Evolutionary conservation across 64 coral and sea anemone genomes (phyloP), one percentile per base, ranked within the genome.

Genomic region (Astreopora myriophthalma): DNA sequence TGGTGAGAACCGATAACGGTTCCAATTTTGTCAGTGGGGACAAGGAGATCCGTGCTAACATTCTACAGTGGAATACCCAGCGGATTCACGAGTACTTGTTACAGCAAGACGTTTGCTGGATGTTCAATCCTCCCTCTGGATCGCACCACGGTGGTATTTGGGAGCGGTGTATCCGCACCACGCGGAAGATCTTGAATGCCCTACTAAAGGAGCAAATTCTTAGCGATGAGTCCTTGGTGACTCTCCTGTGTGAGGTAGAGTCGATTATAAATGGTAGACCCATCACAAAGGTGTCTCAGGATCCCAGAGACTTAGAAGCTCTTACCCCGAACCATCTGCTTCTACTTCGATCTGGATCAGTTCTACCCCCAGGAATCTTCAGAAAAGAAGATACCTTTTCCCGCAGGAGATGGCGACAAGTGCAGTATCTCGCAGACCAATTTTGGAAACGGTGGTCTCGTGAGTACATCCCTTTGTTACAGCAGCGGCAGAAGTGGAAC

Each of bases 261-360:
- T 3, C 66, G 7, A 16, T 69, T 17, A 32, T 69, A 4, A 84
- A 84, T 36, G 40, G 60, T 3, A 4, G 82, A 33, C 82, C 82
- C 10, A 36, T 85, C 3, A 85, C 57, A 2, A 67, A n/a, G n/a
- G 39, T 64, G 3, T 85, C 82, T 3, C 55, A 85, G 16, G 82
- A 85, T 17, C 81, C 82, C 26, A 19, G 63, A 8, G 60, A 69
- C 37, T 27, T 31, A 62, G 1, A 44, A 16, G 52, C 81, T 9
- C 61, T 85, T 0, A 85, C 52, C 1, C 81, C 49, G 0, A 85
- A 85, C 35, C 60, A 82, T 25, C 82, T 85, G 2, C 82, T 85
- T 1, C 60, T 85, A 17, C 17, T 64, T 8, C 8, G 61, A 34
- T 36, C 82, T 0, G 55, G 57, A 69, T 14, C 63, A 2, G 4